Percentiles rank a stretch among this genome's conserved stretches.
Conservation (phyloP, 2,888 invertebrate genomes). For the Hemistola chrysoprasaria region DNA sequence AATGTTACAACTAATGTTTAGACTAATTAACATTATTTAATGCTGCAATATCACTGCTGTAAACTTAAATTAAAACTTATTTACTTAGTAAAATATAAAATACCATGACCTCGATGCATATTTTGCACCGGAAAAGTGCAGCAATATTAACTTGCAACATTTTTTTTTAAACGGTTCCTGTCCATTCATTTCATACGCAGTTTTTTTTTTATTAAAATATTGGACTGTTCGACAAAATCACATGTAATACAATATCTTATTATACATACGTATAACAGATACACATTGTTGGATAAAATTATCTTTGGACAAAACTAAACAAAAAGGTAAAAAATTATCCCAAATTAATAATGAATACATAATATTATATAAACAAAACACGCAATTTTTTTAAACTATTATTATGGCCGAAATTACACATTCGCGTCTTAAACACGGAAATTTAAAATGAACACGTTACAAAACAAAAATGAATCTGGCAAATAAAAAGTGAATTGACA, state of each 20-base stretch:
- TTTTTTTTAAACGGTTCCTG: too few relatives aligned
- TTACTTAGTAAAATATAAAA: too few relatives aligned
- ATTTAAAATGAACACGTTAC: not conserved
- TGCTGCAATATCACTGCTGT: too few relatives aligned
- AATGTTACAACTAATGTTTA: too few relatives aligned
- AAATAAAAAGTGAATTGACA: conserved; percentile 5
- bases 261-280: conserved; percentile 43
- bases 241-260: conserved; percentile 21
- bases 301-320: conserved; percentile 56
- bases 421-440: conserved; percentile 7
- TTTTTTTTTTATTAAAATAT: conserved; percentile 28
- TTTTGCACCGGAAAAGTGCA: too few relatives aligned
- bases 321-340: conserved; percentile 31
- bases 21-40: too few relatives aligned
- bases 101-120: too few relatives aligned
- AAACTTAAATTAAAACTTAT: too few relatives aligned
- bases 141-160: too few relatives aligned
- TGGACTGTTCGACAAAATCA: conserved; percentile 9
- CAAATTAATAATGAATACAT: conserved; percentile 10
- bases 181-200: conserved; percentile 29
- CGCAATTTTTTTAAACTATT: conserved; percentile 24
- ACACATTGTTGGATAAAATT: conserved; percentile 29
- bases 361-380: conserved; percentile 8
- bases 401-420: conserved; percentile 38
- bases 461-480: conserved; percentile 1